These are phyloP conservation scores for Syngnathus rostellatus DNA, from an alignment of 2,797 vertebrate genomes.

Conservation along the genomic window DNA sequence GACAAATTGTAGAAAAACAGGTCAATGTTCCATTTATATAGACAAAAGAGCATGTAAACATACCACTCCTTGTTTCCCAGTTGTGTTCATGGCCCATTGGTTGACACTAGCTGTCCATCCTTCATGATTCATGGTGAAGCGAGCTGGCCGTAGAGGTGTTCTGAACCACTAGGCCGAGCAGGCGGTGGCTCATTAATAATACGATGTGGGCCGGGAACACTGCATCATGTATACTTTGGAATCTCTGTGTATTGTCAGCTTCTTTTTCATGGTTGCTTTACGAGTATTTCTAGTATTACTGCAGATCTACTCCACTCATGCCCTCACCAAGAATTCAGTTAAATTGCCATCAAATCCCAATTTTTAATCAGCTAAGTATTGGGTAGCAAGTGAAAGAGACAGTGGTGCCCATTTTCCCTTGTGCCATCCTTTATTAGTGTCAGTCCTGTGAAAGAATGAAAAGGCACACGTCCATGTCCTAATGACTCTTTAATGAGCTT, in stretches of 20 bases:
- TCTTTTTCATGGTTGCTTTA: not conserved
- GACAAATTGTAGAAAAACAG: slow-evolving; percentile 8
- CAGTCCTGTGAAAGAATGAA: slow-evolving; percentile 26
- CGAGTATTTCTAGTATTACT: not conserved
- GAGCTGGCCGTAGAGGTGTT: slow-evolving; percentile 60
- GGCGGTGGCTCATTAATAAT: slow-evolving; percentile 62
- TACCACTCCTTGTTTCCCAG: slow-evolving; percentile 32
- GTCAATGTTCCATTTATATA: slow-evolving; percentile 7
- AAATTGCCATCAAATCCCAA: slow-evolving; percentile 41
- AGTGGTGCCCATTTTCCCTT: slow-evolving; percentile 28
- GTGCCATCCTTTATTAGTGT: slow-evolving; percentile 42
- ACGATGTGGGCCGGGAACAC: slow-evolving; percentile 45
- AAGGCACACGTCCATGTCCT: slow-evolving; percentile 52
- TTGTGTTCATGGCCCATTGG: slow-evolving; percentile 58
- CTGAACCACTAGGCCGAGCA: slow-evolving; percentile 60
- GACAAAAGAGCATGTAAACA: slow-evolving; percentile 20
- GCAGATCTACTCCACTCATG: not conserved
- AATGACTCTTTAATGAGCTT: slow-evolving; percentile 64
- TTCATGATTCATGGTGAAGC: slow-evolving; percentile 61
- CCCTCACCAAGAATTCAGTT: slow-evolving; percentile 12
- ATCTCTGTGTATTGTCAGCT: not conserved
- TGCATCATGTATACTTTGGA: not conserved
- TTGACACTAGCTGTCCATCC: slow-evolving; percentile 55
- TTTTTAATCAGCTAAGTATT: slow-evolving; percentile 42
- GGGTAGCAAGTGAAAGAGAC: slow-evolving; percentile 32